phyloP scores from a whole-genome alignment of 2,797 vertebrate genomes.

The Cuculus canorus region DNA sequence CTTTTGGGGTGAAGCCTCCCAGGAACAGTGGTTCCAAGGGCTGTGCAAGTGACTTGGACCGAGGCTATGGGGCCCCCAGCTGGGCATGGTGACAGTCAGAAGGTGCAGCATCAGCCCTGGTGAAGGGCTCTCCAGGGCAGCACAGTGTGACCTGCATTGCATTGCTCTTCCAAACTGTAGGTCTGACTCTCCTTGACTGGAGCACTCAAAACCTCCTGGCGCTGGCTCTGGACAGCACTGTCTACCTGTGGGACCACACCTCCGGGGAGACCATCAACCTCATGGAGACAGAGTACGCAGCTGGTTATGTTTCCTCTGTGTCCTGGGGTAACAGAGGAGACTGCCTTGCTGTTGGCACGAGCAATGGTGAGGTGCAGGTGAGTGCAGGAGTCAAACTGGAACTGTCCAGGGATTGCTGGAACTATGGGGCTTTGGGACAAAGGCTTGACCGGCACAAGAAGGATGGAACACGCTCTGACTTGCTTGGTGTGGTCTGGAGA shows the following conservation, averaged over 20 bases:
- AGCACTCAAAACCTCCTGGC: no score
- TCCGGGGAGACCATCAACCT: slow-evolving; percentile 87
- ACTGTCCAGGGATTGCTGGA: no score
- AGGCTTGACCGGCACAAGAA: neutral
- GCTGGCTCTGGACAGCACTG: slow-evolving; percentile 88
- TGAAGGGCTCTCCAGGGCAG: neutral
- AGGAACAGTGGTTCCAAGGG: neutral
- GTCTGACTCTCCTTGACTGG: slow-evolving; percentile 95
- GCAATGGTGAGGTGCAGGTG: slow-evolving; percentile 92
- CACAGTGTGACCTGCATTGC: neutral
- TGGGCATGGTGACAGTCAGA: neutral
- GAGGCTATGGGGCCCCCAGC: neutral
- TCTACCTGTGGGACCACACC: slow-evolving; percentile 90
- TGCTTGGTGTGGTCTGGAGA: neutral
- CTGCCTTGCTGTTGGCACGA: slow-evolving; percentile 91
- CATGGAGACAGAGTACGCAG: slow-evolving; percentile 85
- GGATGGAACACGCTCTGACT: neutral
- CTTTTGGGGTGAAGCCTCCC: neutral
- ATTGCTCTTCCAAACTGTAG: slow-evolving; percentile 70
- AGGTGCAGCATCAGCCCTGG: neutral
- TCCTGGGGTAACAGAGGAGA: slow-evolving; percentile 95
- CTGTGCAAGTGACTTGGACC: neutral
- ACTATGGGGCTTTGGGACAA: no score
- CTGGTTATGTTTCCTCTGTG: slow-evolving; percentile 90
- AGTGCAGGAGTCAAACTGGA: neutral